A percentile compares a stretch with the other conserved stretches of the same genome.
Conservation (phyloP, 92 coral and sea anemone species). For the Porites divaricata region DNA sequence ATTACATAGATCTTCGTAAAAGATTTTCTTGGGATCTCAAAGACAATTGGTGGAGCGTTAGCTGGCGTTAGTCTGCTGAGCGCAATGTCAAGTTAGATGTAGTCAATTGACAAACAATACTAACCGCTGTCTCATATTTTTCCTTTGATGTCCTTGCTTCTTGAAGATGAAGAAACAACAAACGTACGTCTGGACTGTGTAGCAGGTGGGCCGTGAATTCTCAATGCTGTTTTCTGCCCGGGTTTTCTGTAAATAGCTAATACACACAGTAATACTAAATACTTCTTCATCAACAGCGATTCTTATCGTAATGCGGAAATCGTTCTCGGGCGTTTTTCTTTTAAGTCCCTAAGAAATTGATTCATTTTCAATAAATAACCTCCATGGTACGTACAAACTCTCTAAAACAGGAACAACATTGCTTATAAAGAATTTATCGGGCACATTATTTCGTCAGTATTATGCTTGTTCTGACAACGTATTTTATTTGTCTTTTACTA, state of each 20-base stretch:
- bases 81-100: not conserved
- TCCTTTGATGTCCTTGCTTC: not conserved
- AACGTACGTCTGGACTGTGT: conserved; percentile 92
- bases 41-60: too few species aligned
- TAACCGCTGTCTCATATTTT: not conserved
- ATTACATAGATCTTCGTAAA: too few species aligned
- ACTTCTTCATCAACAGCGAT: not conserved
- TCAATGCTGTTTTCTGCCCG: not conserved
- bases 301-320: too few species aligned
- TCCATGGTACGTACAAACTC: too few species aligned
- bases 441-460: not conserved
- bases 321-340: too few species aligned
- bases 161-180: conserved; percentile 84
- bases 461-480: not conserved
- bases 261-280: not conserved
- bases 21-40: too few species aligned
- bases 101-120: not conserved
- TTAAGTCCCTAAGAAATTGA: too few species aligned
- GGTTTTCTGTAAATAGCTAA: too few species aligned
- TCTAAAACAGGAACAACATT: too few species aligned
- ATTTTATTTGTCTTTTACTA: not conserved
- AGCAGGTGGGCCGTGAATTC: conserved; percentile 59
- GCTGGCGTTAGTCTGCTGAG: not conserved
- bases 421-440: not conserved
- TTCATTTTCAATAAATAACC: too few species aligned